Evolutionary conservation across 2,113 vertebrate genomes (phyloP).

Genomic region (Urocitellus parryii): DNA sequence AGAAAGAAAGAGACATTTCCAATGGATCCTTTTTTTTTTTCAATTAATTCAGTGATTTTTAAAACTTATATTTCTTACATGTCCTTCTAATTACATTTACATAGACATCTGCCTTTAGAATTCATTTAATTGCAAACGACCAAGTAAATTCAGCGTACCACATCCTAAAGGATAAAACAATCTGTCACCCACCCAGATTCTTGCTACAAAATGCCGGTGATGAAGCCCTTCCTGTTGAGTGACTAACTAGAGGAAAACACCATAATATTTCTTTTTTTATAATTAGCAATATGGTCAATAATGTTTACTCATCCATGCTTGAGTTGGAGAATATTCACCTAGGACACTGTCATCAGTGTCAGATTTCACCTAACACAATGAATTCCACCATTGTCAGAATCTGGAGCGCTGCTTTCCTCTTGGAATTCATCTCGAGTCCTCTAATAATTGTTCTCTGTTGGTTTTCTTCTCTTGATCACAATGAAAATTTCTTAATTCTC

Average conservation of each 20-base stretch:
- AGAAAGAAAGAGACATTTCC: not conserved
- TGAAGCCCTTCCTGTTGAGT: not conserved
- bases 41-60: not conserved
- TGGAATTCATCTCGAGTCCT: not conserved
- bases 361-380: not conserved
- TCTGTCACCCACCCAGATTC: not conserved
- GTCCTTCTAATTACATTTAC: not conserved
- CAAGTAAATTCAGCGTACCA: not conserved
- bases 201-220: not conserved
- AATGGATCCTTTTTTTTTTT: not conserved
- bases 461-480: not conserved
- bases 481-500: conserved; percentile 12
- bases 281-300: not conserved
- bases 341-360: not conserved
- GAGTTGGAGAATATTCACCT: not conserved
- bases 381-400: rapidly evolving
- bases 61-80: not conserved
- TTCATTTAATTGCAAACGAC: not conserved
- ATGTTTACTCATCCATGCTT: not conserved
- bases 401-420: not conserved
- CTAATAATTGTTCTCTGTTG: not conserved
- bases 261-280: not conserved
- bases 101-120: not conserved
- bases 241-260: not conserved
- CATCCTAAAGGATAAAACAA: not conserved